A percentile compares a stretch with the other conserved stretches of the same genome.
Conservation (phyloP, 2,888 invertebrate species). For the Chesias legatella region DNA sequence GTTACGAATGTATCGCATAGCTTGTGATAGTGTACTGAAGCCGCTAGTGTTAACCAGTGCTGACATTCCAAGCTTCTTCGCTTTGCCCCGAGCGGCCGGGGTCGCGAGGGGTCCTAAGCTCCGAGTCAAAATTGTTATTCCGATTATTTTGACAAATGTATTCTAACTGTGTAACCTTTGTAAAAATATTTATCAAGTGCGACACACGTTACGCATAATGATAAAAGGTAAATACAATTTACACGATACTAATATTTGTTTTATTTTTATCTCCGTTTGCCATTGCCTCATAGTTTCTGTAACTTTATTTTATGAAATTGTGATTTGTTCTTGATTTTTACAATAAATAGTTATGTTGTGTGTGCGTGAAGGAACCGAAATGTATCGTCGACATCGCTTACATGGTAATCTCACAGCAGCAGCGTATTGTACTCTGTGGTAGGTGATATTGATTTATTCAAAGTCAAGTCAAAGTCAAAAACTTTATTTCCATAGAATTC, state of each 20-base stretch:
- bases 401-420: no score
- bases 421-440: no score
- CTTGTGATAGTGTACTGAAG: constrained; percentile 39
- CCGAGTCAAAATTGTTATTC: constrained; percentile 46
- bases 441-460: no score
- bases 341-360: constrained; percentile 1
- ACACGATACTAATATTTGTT: constrained; percentile 63
- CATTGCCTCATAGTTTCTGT: no score
- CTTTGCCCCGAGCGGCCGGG: constrained; percentile 40
- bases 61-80: constrained; percentile 71
- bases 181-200: constrained; percentile 73
- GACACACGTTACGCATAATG: constrained; percentile 70
- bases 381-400: background rate
- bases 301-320: no score
- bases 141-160: constrained; percentile 78
- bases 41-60: constrained; percentile 30
- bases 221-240: constrained; percentile 79
- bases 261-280: constrained; percentile 46
- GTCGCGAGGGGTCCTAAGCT: constrained; percentile 14
- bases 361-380: background rate
- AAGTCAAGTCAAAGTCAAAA: no score
- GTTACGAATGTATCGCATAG: constrained; percentile 65
- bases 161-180: constrained; percentile 76
- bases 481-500: no score
- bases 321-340: background rate